A percentile compares a stretch with the other conserved stretches of the same genome.
phyloP scores from a whole-genome alignment of 2,113 vertebrate species.

The Cottus gobio region DNA sequence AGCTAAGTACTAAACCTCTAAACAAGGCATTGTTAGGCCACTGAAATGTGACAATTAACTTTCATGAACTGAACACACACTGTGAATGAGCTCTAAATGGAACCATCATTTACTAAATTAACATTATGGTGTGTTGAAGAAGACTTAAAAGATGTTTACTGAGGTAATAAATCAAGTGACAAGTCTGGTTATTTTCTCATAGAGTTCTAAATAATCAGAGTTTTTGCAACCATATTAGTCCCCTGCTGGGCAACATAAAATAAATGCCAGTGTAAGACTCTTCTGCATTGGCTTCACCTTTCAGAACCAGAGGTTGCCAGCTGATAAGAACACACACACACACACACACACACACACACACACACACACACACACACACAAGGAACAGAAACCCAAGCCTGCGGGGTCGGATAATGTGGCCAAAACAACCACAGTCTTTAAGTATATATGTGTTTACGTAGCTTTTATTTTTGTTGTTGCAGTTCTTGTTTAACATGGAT shows the following conservation, averaged over 20 bases:
- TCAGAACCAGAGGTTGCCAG: background rate
- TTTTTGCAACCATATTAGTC: background rate
- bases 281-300: background rate
- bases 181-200: background rate
- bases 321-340: background rate
- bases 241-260: too few species aligned
- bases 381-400: background rate
- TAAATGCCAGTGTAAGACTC: background rate
- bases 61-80: too few species aligned
- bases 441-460: slow-evolving; percentile 11
- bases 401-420: background rate
- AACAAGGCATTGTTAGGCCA: background rate
- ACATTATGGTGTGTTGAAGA: too few species aligned
- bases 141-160: too few species aligned
- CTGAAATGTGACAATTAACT: background rate
- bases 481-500: slow-evolving; percentile 33
- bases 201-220: background rate
- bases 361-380: background rate
- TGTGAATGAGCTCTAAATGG: too few species aligned
- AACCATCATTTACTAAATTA: too few species aligned
- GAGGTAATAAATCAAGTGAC: too few species aligned
- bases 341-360: background rate
- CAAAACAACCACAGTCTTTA: background rate
- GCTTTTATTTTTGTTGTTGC: background rate
- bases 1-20: background rate